Evolutionary conservation across 2,113 vertebrate species (phyloP).

Genomic region (Pluvianellus socialis): DNA sequence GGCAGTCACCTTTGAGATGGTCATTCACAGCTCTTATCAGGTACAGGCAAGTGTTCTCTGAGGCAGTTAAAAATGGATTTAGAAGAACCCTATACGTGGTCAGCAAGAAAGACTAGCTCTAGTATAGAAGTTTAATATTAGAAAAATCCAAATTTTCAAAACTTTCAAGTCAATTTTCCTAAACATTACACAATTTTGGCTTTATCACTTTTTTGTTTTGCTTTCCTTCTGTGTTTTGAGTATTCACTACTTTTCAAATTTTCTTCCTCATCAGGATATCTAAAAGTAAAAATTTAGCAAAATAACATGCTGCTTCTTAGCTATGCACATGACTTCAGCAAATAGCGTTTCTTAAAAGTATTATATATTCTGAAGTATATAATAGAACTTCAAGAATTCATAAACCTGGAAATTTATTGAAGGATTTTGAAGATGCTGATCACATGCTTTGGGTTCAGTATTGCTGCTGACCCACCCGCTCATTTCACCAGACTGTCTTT

Average conservation of each 20-base stretch:
- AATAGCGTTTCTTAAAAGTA: rapidly evolving
- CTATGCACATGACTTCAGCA: neutral
- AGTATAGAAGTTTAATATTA: neutral
- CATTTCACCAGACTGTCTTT: neutral
- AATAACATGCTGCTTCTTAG: neutral
- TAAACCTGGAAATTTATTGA: neutral
- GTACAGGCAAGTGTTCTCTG: neutral
- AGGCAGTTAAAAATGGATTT: neutral
- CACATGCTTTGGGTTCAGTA: neutral
- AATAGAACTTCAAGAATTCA: neutral
- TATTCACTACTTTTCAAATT: neutral
- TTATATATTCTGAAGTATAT: neutral
- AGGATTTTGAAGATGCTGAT: neutral
- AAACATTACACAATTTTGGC: neutral
- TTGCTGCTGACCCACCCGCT: neutral
- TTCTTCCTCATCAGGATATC: neutral
- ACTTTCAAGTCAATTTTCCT: neutral
- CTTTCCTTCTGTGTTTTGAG: neutral
- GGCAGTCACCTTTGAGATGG: neutral
- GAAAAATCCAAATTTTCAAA: neutral
- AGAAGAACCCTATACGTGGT: neutral
- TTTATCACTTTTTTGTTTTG: neutral
- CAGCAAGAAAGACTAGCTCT: neutral
- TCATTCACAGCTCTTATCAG: neutral
- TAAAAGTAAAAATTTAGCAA: neutral